Percentiles rank a stretch among this genome's conserved stretches.
Evolutionary conservation across 2,797 vertebrate genomes (phyloP).

Genomic region (Amniataba percoides): DNA sequence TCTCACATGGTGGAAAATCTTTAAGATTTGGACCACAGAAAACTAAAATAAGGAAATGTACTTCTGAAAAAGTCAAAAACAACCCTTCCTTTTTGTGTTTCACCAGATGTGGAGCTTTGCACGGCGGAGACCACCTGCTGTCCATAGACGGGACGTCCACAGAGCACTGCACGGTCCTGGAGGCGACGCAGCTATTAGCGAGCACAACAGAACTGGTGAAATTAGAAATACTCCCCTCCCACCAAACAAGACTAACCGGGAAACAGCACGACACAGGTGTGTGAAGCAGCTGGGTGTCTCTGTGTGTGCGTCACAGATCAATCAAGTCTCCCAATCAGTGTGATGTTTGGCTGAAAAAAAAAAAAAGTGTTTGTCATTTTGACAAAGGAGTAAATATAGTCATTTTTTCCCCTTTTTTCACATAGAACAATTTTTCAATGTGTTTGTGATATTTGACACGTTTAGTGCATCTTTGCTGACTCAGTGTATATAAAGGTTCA

Average conservation of each 20-base stretch:
- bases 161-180: constrained; percentile 93
- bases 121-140: constrained; percentile 93
- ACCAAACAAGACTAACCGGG: constrained; percentile 88
- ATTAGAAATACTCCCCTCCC: constrained; percentile 92
- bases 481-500: too few species aligned
- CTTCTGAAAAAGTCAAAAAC: neutral
- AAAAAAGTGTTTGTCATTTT: too few species aligned
- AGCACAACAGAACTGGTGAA: constrained; percentile 91
- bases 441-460: too few species aligned
- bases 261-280: constrained; percentile 93
- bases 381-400: too few species aligned
- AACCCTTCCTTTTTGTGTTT: neutral
- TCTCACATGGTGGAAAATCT: neutral
- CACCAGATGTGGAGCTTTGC: constrained; percentile 92
- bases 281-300: constrained; percentile 38
- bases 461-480: too few species aligned
- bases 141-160: constrained; percentile 95
- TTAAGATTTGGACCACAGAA: neutral
- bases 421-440: too few species aligned
- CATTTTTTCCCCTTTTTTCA: too few species aligned
- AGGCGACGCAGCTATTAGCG: constrained; percentile 94
- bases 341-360: too few species aligned
- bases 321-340: neutral
- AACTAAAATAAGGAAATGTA: neutral
- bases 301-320: neutral